Conservation (phyloP, 2,113 vertebrate genomes). For the Lonchura striata region DNA sequence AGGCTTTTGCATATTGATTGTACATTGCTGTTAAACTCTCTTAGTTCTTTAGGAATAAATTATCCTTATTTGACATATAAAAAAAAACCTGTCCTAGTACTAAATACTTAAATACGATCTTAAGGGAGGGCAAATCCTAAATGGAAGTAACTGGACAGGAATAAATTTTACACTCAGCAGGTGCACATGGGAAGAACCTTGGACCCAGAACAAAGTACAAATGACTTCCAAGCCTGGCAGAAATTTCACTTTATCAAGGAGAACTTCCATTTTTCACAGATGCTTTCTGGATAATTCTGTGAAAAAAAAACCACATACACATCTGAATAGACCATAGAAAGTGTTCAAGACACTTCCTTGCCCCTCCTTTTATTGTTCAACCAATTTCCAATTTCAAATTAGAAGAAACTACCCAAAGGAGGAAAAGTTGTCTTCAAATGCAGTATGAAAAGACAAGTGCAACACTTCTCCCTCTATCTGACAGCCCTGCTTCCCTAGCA, state of each 20-base stretch:
- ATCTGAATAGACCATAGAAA: not conserved
- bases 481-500: not conserved
- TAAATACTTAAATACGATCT: conserved; percentile 68
- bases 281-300: not conserved
- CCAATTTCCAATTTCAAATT: not conserved
- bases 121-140: conserved; percentile 40
- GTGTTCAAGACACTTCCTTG: not conserved
- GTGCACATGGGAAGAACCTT: not conserved
- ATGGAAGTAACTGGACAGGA: conserved; percentile 15
- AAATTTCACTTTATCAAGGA: not conserved
- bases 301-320: not conserved
- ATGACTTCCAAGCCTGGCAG: not conserved
- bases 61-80: conserved; percentile 61
- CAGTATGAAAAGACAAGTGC: not conserved
- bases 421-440: not conserved
- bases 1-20: conserved; percentile 45
- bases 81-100: conserved; percentile 59
- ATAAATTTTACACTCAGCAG: conserved; percentile 15
- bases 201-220: not conserved
- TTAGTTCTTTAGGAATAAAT: conserved; percentile 70
- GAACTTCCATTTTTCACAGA: not conserved
- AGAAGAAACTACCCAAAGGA: not conserved
- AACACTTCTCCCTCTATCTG: not conserved
- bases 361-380: not conserved
- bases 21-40: conserved; percentile 35